Evolutionary conservation across 2,113 vertebrate genomes (phyloP).

Genomic region (Chitala chitala): DNA sequence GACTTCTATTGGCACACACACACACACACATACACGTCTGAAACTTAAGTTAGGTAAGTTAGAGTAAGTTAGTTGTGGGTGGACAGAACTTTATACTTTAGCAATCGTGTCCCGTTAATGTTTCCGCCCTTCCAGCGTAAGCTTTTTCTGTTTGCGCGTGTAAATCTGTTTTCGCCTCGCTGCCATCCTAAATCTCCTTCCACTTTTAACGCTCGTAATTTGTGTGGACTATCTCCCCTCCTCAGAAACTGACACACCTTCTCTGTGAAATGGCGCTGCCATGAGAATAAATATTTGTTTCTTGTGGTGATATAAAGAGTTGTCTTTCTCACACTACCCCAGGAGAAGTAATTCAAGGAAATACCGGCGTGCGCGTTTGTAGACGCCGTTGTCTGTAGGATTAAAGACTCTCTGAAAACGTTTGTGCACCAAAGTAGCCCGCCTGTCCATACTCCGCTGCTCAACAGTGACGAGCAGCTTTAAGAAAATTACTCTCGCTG

Average conservation of each 20-base stretch:
- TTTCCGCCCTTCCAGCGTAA: no score
- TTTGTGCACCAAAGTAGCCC: not conserved
- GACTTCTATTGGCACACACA: no score
- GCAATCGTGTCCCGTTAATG: no score
- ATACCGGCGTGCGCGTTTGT: not conserved
- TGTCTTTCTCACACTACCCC: not conserved
- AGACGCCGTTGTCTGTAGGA: not conserved
- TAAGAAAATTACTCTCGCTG: not conserved
- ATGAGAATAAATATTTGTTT: conserved; percentile 7
- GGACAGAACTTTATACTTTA: no score
- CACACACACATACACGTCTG: no score
- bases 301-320: not conserved
- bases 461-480: not conserved
- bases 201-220: not conserved
- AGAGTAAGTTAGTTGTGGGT: no score
- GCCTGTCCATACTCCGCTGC: not conserved
- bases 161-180: not conserved
- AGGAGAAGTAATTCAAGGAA: not conserved
- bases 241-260: not conserved
- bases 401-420: not conserved
- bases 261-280: not conserved
- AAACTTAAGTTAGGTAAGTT: no score
- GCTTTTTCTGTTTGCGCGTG: no score
- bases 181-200: not conserved
- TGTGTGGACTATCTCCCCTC: not conserved